Base-by-base conservation (phyloP, 1,140 invertebrate genomes). In the Gonioctena quinquepunctata region DNA sequence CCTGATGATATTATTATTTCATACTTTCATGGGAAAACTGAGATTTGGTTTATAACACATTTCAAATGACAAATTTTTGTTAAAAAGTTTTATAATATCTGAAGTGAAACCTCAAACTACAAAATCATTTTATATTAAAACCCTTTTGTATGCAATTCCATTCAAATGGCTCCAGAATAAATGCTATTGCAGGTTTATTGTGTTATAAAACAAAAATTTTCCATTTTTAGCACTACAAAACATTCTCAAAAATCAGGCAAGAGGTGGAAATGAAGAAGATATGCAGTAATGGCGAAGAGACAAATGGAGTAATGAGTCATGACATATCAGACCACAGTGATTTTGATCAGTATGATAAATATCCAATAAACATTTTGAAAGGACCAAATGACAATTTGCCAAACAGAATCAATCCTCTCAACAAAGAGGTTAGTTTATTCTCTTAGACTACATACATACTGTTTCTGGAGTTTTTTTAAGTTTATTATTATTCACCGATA, bases 341-440 rank as follows among this genome's bases (percentile, higher is more conserved):
- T 50, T 94, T 94, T 79, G 90, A 94, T 81, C 88, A 88, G 64
- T 90, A 90, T 73, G 88, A 91, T 57, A 95, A 94, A 79, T 96
- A 94, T 84, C 90, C 94, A 0, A 80, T 94, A 23, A 86, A 87
- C 16, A 85, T 92, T 13, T 84, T 97, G 50, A 86, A 87, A 73
- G 90, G 88, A 59, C 90, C 93, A 62, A 87, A 90, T 2, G 93
- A 96, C 68, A 90, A 94, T 76, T 83, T 97, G 22, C 96, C 96
- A 0, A 77, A 84, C 0, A 92, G 91, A 68, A 90, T 97, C 1
- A 92, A 97, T 83, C 91, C 94, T 0, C 86, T 91, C 0, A 86
- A 88, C 54, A 96, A 95, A 87, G 96, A 98, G 88, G 89, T 92
- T 84, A 78, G 67, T 28, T 27, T 27, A n/a, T n/a, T n/a, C n/a